A percentile compares a stretch with the other conserved stretches of the same genome.
phyloP scores from a whole-genome alignment of 2,888 invertebrate genomes.

The Perdita meconis region DNA sequence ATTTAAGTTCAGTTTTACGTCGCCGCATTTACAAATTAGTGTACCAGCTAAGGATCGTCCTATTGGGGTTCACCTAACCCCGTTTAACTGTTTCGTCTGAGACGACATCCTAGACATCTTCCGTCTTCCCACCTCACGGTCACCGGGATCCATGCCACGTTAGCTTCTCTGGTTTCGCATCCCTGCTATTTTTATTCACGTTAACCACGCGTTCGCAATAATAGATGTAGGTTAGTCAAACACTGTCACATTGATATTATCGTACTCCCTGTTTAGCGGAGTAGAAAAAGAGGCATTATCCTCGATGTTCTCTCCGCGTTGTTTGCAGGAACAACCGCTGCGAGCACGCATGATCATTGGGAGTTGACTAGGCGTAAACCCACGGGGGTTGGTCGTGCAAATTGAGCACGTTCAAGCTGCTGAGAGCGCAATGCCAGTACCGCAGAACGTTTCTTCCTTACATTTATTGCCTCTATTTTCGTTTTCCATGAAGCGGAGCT shows the following conservation, averaged over 20 bases:
- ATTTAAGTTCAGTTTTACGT: no score
- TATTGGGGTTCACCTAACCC: no score
- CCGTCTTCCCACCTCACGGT: no score
- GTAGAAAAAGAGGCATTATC: conserved; percentile 50
- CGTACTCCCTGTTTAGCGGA: conserved; percentile 27
- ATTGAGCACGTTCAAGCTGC: conserved; percentile 62
- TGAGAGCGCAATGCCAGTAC: conserved; percentile 47
- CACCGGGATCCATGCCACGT: no score
- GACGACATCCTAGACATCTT: no score
- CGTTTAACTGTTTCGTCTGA: no score
- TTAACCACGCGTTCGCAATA: no score
- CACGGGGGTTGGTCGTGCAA: conserved; percentile 53
- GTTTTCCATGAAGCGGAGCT: conserved; percentile 17
- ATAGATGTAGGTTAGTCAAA: conserved; percentile 21
- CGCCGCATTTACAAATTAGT: no score
- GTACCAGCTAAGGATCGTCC: no score
- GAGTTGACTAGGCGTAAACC: conserved; percentile 61
- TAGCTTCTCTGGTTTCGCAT: no score
- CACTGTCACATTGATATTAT: conserved; percentile 22
- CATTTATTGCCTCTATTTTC: conserved; percentile 44
- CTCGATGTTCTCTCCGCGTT: conserved; percentile 38
- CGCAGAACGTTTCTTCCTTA: conserved; percentile 39
- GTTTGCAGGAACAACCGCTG: conserved; percentile 47
- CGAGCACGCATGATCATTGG: conserved; percentile 52
- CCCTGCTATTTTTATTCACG: no score